Evolutionary conservation across 2,888 invertebrate species (phyloP).

Genomic region (Archaeoteleia sp.): DNA sequence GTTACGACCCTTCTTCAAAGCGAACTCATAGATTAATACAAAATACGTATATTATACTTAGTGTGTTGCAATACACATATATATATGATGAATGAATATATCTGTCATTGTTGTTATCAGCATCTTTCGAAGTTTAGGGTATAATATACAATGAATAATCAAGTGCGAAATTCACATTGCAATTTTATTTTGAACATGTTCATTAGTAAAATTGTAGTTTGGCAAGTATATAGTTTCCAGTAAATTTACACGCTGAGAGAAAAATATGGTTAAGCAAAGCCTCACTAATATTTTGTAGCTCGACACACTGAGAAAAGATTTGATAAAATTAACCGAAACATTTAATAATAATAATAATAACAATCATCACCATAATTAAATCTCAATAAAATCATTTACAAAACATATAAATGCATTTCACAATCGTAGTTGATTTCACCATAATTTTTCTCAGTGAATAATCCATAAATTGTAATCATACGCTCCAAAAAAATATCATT

Average conservation of each 20-base stretch:
- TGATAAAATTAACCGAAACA: background rate
- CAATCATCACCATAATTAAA: background rate
- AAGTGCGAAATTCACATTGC: too few relatives aligned
- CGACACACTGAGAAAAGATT: conserved; percentile 10
- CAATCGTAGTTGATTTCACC: too few relatives aligned
- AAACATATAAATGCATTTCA: too few relatives aligned
- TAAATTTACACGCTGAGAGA: conserved; percentile 38
- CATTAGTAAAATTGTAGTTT: conserved; percentile 5
- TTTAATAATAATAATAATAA: background rate
- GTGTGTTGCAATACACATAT: conserved; percentile 1
- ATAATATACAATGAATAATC: too few relatives aligned
- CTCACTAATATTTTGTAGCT: conserved; percentile 40
- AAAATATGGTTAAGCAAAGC: conserved; percentile 22
- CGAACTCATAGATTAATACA: too few relatives aligned
- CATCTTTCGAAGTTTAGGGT: conserved; percentile 4
- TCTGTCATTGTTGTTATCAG: conserved; percentile 30
- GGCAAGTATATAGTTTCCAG: conserved; percentile 20
- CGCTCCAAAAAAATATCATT: too few relatives aligned
- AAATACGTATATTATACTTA: too few relatives aligned
- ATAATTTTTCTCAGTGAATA: too few relatives aligned
- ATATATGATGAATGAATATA: conserved; percentile 23
- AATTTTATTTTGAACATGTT: conserved; percentile 6
- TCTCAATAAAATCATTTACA: too few relatives aligned
- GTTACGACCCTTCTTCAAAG: too few relatives aligned
- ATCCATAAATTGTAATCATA: too few relatives aligned